A percentile compares a stretch with the other conserved stretches of the same genome.
Evolutionary conservation across 2,888 invertebrate species (phyloP).

Genomic region (Heliothis peltigera): DNA sequence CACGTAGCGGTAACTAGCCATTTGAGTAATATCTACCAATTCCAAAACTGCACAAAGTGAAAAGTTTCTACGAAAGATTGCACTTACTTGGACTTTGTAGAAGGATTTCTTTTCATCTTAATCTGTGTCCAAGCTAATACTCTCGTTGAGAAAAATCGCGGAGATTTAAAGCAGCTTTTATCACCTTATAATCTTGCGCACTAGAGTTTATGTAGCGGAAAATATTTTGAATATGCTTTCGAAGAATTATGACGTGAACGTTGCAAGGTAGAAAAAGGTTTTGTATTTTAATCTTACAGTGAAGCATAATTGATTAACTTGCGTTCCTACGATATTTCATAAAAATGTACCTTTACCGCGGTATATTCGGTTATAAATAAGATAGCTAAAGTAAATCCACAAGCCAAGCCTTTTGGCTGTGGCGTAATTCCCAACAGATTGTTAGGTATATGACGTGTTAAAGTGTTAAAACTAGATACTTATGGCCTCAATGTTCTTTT

Average conservation of each 20-base stretch:
- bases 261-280: constrained; percentile 11
- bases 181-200: constrained; percentile 20
- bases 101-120: constrained; percentile 68
- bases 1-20: constrained; percentile 52
- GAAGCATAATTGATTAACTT: no score
- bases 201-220: constrained; percentile 12
- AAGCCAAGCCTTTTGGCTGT: constrained; percentile 27
- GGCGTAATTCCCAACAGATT: constrained; percentile 29
- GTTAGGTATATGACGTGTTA: constrained; percentile 27
- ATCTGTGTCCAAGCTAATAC: constrained; percentile 61
- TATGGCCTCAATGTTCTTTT: constrained; percentile 3
- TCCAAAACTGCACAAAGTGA: constrained; percentile 57
- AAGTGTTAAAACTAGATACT: constrained; percentile 4
- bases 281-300: constrained; percentile 15
- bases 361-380: constrained; percentile 18
- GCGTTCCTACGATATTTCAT: constrained; percentile 1
- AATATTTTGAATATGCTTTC: constrained; percentile 13
- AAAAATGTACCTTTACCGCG: constrained; percentile 8
- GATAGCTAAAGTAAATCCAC: constrained; percentile 10
- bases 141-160: constrained; percentile 33
- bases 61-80: constrained; percentile 55
- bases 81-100: constrained; percentile 51
- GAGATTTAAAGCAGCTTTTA: constrained; percentile 25
- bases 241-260: constrained; percentile 18
- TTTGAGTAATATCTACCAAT: constrained; percentile 64